Conservation (phyloP, 2,888 invertebrate species). For the Chrysodeixis includens region DNA sequence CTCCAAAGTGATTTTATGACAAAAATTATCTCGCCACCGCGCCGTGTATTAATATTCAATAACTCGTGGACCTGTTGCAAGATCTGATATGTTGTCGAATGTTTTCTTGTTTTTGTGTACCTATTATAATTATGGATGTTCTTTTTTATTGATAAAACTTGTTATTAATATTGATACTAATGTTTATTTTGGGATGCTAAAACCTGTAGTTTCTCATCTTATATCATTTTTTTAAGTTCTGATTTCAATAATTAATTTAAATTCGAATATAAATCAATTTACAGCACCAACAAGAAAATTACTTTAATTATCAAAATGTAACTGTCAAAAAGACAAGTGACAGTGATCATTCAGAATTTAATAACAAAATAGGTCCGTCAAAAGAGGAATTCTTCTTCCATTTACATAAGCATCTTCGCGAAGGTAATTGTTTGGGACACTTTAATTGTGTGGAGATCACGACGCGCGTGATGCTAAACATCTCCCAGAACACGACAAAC, state of each 20-base stretch:
- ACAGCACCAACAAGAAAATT: no score
- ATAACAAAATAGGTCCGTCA: background rate
- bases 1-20: slow-evolving; percentile 59
- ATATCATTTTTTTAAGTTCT: no score
- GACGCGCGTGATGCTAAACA: slow-evolving; percentile 67
- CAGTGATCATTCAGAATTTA: background rate
- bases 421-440: slow-evolving; percentile 69
- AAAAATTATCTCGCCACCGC: slow-evolving; percentile 55
- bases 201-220: no score
- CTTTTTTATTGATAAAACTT: background rate
- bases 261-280: no score
- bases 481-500: slow-evolving; percentile 53
- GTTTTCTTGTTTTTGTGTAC: background rate
- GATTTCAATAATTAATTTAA: no score
- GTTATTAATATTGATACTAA: no score
- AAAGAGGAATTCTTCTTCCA: slow-evolving; percentile 32
- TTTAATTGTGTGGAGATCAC: slow-evolving; percentile 70
- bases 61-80: slow-evolving; percentile 27
- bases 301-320: background rate
- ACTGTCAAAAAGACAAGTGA: background rate
- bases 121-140: slow-evolving; percentile 5
- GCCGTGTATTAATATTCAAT: slow-evolving; percentile 46
- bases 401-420: slow-evolving; percentile 55
- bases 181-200: no score
- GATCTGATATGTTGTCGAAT: slow-evolving; percentile 12